Evolutionary conservation across 2,888 invertebrate species (phyloP).

Genomic region (Plutella xylostella): DNA sequence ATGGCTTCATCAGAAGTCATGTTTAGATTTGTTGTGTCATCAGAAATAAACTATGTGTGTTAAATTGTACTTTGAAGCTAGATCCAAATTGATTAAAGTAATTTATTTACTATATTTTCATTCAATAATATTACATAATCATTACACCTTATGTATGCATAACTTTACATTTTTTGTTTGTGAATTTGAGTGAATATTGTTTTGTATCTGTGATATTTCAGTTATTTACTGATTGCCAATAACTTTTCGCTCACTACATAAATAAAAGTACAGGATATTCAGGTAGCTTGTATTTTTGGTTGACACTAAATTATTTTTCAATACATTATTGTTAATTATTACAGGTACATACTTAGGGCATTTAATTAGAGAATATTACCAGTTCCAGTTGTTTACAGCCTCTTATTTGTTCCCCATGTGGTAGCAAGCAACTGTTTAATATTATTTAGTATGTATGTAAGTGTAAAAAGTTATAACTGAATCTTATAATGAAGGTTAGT

Average conservation of each 20-base stretch:
- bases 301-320: constrained; percentile 21
- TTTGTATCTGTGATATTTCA: constrained; percentile 65
- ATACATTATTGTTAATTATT: constrained; percentile 22
- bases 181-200: not conserved
- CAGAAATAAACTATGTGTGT: not conserved
- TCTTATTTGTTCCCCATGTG: constrained; percentile 57
- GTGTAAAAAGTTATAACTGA: not conserved
- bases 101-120: too few relatives aligned
- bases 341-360: too few relatives aligned
- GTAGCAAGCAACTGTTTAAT: constrained; percentile 12
- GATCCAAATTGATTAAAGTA: too few relatives aligned
- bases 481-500: constrained; percentile 29
- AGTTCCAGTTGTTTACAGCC: constrained; percentile 26
- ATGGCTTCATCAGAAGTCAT: too few relatives aligned
- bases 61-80: too few relatives aligned
- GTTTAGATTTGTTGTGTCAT: too few relatives aligned
- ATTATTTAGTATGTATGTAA: not conserved
- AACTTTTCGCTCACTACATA: constrained; percentile 36
- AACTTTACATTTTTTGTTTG: not conserved
- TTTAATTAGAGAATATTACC: too few relatives aligned
- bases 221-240: constrained; percentile 50
- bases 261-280: constrained; percentile 12
- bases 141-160: too few relatives aligned
- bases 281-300: not conserved
- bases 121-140: too few relatives aligned